phyloP scores from a whole-genome alignment of 2,797 vertebrate species.

The Arremon brunneinucha region DNA sequence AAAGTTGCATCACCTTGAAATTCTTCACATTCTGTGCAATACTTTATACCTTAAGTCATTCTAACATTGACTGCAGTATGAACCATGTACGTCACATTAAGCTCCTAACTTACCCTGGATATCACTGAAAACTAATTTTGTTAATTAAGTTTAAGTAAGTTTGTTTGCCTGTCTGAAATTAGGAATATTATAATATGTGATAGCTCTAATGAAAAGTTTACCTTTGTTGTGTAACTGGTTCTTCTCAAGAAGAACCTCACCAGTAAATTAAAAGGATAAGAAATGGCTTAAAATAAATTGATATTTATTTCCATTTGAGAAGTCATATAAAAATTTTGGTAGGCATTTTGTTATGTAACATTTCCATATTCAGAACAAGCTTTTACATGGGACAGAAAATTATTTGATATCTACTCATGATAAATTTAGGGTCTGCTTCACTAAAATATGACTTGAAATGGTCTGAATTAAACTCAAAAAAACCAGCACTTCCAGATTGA shows the following conservation, averaged over 20 bases:
- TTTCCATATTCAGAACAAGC: background rate
- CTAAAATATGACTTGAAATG: conserved; percentile 30
- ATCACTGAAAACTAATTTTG: background rate
- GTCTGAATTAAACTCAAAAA: conserved; percentile 50
- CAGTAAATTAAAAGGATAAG: background rate
- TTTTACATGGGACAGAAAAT: background rate
- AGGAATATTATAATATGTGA: background rate
- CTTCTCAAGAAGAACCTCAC: background rate
- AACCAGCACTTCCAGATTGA: background rate
- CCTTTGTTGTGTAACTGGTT: background rate
- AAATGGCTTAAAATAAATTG: background rate
- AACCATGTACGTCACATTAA: background rate
- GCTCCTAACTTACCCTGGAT: background rate
- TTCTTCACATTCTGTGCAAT: background rate
- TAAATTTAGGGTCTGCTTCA: conserved; percentile 26
- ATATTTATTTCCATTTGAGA: background rate
- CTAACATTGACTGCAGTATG: background rate
- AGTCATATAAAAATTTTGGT: background rate
- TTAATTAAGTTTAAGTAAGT: background rate
- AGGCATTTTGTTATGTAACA: background rate
- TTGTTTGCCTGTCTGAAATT: background rate
- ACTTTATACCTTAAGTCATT: background rate
- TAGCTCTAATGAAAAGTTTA: background rate
- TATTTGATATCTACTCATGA: conserved; percentile 10
- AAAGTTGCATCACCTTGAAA: background rate